Percentiles rank a stretch among this genome's conserved stretches.
These are phyloP conservation scores for Lutraria lutraria DNA, from an alignment of 2,888 invertebrate genomes.

Conservation along the genomic window DNA sequence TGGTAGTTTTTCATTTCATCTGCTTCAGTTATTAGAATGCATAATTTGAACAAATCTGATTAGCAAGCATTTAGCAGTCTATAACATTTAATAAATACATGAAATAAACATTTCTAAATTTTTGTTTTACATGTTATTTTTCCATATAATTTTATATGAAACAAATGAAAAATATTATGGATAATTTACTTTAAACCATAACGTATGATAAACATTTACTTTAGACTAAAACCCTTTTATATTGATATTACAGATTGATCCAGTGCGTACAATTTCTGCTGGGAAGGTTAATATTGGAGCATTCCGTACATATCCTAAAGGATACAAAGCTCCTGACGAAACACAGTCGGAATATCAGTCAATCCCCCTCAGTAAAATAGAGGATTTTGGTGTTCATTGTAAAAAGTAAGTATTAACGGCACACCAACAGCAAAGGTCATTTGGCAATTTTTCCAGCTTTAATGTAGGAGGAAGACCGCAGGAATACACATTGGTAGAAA, in stretches of 20 bases:
- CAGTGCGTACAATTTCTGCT: slow-evolving; percentile 98
- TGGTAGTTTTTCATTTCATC: no score
- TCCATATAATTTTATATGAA: not conserved
- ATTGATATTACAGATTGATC: slow-evolving; percentile 91
- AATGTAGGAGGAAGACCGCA: no score
- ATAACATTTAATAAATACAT: no score
- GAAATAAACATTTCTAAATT: no score
- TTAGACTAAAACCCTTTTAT: not conserved
- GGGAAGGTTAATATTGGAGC: slow-evolving; percentile 99
- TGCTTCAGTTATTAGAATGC: not conserved
- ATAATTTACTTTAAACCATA: not conserved
- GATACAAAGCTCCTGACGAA: slow-evolving; percentile 99
- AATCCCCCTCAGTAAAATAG: slow-evolving; percentile 99
- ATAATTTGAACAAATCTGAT: not conserved
- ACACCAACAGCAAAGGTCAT: no score
- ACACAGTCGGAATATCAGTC: slow-evolving; percentile 99
- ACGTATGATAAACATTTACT: not conserved
- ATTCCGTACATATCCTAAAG: slow-evolving; percentile 90
- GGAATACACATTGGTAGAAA: no score
- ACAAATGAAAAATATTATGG: not conserved
- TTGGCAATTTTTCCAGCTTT: no score
- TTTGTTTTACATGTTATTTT: not conserved
- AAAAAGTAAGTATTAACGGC: slow-evolving; percentile 94
- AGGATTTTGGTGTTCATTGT: slow-evolving; percentile 99
- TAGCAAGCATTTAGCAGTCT: not conserved